These are phyloP conservation scores for Neotoxoptera formosana DNA, from an alignment of 1,140 invertebrate species.

Conservation along the genomic window DNA sequence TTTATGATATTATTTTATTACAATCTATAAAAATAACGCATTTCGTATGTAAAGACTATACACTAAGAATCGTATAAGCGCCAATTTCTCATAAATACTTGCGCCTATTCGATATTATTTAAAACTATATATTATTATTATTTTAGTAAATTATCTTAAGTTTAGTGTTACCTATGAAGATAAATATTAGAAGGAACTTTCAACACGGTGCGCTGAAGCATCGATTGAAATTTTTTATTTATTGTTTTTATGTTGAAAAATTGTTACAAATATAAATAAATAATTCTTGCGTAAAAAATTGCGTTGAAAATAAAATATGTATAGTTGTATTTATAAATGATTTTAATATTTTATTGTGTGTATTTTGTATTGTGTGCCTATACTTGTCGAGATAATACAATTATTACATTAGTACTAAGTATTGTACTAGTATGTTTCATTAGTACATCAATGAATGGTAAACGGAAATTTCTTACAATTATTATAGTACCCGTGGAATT, in stretches of 20 bases:
- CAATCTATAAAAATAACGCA: neutral
- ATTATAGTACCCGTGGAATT: neutral
- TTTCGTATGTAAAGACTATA: neutral
- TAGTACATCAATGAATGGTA: neutral
- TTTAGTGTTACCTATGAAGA: neutral
- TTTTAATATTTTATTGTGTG: neutral
- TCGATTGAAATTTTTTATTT: neutral
- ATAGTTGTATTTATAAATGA: neutral
- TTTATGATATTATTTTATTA: neutral
- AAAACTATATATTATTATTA: neutral
- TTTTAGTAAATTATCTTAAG: neutral
- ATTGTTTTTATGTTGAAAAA: neutral
- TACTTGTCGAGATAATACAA: neutral
- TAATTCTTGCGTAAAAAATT: neutral
- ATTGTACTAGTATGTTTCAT: too few species aligned
- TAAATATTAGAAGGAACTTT: neutral
- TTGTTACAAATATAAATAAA: conserved; percentile 20
- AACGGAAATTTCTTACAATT: neutral
- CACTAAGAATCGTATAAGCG: neutral
- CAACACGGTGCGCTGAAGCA: neutral
- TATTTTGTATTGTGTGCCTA: neutral
- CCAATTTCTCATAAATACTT: neutral
- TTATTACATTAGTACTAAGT: too few species aligned
- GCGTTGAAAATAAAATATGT: neutral
- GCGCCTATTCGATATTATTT: neutral